phyloP scores from a whole-genome alignment of 2,888 invertebrate species.

The Chymomyza amoena region DNA sequence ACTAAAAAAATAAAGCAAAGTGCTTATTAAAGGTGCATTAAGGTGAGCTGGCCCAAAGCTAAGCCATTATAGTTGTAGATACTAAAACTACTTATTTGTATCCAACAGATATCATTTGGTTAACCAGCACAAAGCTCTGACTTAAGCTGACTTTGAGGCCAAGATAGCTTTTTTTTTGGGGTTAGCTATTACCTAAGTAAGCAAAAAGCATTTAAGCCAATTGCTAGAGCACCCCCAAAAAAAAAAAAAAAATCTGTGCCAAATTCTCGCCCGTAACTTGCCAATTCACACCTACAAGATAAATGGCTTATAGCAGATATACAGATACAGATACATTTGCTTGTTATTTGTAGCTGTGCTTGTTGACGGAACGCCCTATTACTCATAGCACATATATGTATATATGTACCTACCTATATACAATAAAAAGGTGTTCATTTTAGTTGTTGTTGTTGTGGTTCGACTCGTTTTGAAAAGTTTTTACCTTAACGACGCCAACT shows the following conservation, averaged over 20 bases:
- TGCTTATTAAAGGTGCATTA: background rate
- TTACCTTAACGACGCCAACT: conserved; percentile 1
- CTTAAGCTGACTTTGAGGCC: background rate
- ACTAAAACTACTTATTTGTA: background rate
- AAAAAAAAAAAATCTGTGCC: background rate
- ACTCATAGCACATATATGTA: conserved; percentile 39
- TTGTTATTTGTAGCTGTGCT: conserved; percentile 2
- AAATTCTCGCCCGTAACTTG: background rate
- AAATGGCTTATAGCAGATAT: conserved; percentile 32
- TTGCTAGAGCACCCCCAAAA: background rate
- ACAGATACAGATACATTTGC: conserved; percentile 27
- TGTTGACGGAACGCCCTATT: conserved; percentile 41
- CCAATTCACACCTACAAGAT: conserved; percentile 51
- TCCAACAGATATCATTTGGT: background rate
- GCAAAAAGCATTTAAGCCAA: background rate
- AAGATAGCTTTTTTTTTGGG: background rate
- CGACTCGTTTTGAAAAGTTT: conserved; percentile 1
- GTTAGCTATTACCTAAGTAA: background rate
- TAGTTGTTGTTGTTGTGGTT: conserved; percentile 6
- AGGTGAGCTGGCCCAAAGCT: background rate
- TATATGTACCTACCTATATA: background rate
- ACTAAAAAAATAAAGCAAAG: background rate
- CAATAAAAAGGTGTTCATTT: conserved; percentile 25
- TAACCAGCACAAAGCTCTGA: background rate
- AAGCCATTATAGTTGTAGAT: background rate